A percentile compares a stretch with the other conserved stretches of the same genome.
Conservation (phyloP, 30 jellyfish, hydroid and myxozoan species). For the Aurelia coerulea region DNA sequence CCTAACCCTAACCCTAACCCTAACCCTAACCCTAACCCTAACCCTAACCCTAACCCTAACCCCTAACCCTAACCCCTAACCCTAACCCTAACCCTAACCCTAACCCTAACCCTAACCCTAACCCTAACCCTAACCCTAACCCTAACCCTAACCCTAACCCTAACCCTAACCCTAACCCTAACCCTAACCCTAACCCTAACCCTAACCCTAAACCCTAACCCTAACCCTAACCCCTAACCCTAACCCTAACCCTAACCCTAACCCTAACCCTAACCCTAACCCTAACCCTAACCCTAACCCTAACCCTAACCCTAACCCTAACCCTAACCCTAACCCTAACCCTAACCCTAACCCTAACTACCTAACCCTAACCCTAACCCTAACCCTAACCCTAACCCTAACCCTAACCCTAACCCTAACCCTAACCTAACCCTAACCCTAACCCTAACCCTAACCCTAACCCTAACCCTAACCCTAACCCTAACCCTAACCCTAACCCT, state of each 20-base stretch:
- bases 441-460: constrained; percentile 54
- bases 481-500: constrained; percentile 74
- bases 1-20: too few species aligned
- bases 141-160: too few species aligned
- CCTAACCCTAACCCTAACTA: constrained; percentile 60
- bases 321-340: constrained; percentile 75
- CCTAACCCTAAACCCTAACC: constrained; percentile 53
- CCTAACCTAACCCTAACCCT: constrained; percentile 57
- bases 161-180: too few species aligned
- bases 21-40: too few species aligned
- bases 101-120: too few species aligned
- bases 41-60: too few species aligned
- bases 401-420: too few species aligned
- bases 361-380: constrained; percentile 66
- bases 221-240: too few species aligned
- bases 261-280: constrained; percentile 65
- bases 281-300: constrained; percentile 71
- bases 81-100: too few species aligned
- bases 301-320: constrained; percentile 69
- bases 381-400: constrained; percentile 51
- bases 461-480: constrained; percentile 68
- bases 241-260: constrained; percentile 63
- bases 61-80: too few species aligned
- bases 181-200: too few species aligned
- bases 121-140: too few species aligned